Evolutionary conservation across 2,888 invertebrate genomes (phyloP), one percentile per base, ranked within the genome.

Genomic region (Raillietiella orientalis): DNA sequence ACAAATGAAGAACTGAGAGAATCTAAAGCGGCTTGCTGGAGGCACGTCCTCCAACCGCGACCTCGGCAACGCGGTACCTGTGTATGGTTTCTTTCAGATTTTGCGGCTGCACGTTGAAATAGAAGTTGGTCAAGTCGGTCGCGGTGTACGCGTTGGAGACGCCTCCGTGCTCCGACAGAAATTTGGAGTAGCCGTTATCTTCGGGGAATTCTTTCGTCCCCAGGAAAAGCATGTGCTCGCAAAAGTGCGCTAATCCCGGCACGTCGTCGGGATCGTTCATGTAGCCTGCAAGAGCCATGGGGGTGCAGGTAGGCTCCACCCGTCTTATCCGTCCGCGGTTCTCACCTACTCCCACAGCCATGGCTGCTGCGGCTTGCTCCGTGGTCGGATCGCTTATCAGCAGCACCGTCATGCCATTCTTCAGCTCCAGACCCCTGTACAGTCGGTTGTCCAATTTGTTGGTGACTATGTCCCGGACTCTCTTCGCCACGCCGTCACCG

Each of bases 201-300:
- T 59, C 53, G 5, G 77, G 75, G 50, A 71, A 53, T 45, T 93
- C 90, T 42, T 71, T 55, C 0, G 90, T 93, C 4, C 96, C 96
- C 34, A 93, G 47, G 42, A 96, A 96, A 20, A 96, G 56, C 93
- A 96, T 96, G 47, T 96, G 93, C 44, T 96, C 93, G 46, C 87
- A 84, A 47, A 96, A 93, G 47, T 96, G 93, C 1, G 93, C 93
- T 35, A 93, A 44, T 0, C 93, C 93, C 0, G 75, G 79, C 17
- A 93, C 39, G 33, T 77, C 62, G 12, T 61, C 59, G 0, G 93
- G 90, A 45, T 96, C 93, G 34, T 66, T 70, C 50, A 90, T 61
- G 37, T 66, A 70, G 2, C 53, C 53, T 37, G 13, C n/a, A n/a
- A n/a, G n/a, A n/a, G n/a, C n/a, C n/a, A n/a, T n/a, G n/a, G n/a